These are phyloP conservation scores for Salmo trutta DNA, from an alignment of 2,797 vertebrate genomes.

Conservation along the genomic window DNA sequence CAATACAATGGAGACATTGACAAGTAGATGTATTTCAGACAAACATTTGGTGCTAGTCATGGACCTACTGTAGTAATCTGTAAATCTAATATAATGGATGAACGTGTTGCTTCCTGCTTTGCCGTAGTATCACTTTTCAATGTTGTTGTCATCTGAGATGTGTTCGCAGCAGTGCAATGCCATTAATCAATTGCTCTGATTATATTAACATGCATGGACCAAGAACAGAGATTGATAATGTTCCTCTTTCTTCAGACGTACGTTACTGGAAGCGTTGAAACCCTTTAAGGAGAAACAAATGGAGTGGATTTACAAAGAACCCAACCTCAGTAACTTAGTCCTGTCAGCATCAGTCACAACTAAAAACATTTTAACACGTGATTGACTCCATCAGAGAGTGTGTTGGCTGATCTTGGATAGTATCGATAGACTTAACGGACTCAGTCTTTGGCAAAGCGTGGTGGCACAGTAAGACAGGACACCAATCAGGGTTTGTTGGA, in stretches of 20 bases:
- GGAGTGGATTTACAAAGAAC: background rate
- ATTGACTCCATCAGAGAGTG: background rate
- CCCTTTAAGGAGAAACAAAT: background rate
- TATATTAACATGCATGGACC: background rate
- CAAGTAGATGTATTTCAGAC: background rate
- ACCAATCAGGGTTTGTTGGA: constrained; percentile 64
- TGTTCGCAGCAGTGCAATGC: background rate
- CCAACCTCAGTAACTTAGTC: background rate
- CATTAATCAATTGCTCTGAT: background rate
- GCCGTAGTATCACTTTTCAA: background rate
- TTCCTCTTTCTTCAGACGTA: background rate
- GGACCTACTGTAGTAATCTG: background rate
- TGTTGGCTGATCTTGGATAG: background rate
- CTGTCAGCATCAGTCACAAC: background rate
- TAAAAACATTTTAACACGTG: background rate
- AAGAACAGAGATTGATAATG: background rate
- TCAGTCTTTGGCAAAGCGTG: background rate
- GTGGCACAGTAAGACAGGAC: background rate
- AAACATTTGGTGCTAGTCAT: background rate
- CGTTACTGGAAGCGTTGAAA: too few relatives aligned
- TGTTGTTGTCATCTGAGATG: background rate
- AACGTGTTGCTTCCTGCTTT: background rate
- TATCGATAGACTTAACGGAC: background rate
- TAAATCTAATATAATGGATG: background rate
- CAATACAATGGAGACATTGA: background rate